Base-by-base conservation (phyloP, 2,888 invertebrate genomes). In the Mycalesis mineus region DNA sequence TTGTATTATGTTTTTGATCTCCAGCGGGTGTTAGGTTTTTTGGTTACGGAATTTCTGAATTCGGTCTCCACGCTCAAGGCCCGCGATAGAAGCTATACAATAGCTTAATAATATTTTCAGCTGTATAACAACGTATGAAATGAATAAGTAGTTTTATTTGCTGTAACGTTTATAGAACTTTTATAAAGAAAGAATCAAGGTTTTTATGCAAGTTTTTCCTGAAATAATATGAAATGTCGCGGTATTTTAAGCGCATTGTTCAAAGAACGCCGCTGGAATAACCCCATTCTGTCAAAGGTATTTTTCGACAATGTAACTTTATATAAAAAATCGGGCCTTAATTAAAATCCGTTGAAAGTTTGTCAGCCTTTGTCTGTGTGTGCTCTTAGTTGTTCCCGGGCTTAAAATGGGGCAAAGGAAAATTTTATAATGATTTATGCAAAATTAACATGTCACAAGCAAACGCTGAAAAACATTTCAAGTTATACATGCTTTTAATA, bases 291-390 rank as follows among this genome's bases (percentile, higher is more conserved):
- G 40, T 31, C 51, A 51, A 51, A 51, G 31, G 51, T 50, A 39
- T 50, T 40, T 40, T 50, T 50, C 29, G 40, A 14, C 40, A 29
- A 4, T 29, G 51, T 39, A 31, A 51, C 40, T 51, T 41, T 39
- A 50, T 39, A 51, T 22, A 36, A 78, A 52, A 79, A 84, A 85
- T 84, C 82, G 82, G 80, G 73, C 73, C 80, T 80, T 84, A 85
- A 84, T 85, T 85, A 86, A 84, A 84, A 82, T 82, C 76, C 76
- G 74, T 68, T 79, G 75, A 78, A 84, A 82, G 80, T 83, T 74
- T 73, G 71, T 39, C 31, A 73, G 63, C 75, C 78, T 85, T 84
- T 85, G 84, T 85, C 77, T 78, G 74, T 72, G 72, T 71, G 75
- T 75, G 72, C 78, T 77, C 78, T 80, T 78, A 73, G 74, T 33